Conservation (phyloP, 2,888 invertebrate species). For the Crioceris asparagi region DNA sequence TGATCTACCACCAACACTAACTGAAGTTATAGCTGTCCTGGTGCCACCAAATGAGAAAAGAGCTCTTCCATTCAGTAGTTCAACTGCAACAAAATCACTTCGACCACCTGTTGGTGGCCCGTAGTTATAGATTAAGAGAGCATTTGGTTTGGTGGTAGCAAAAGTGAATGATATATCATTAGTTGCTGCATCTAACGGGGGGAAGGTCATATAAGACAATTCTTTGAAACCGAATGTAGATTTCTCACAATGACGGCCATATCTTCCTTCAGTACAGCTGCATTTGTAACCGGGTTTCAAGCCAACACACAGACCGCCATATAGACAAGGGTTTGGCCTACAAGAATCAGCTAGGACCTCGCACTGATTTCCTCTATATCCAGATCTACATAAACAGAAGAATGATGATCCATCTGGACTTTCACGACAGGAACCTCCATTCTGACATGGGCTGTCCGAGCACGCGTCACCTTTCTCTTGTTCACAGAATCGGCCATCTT, state of each 20-base stretch:
- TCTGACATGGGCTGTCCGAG: conserved; percentile 75
- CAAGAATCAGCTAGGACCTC: conserved; percentile 84
- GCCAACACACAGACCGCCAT: conserved; percentile 81
- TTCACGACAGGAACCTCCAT: conserved; percentile 85
- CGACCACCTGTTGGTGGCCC: conserved; percentile 79
- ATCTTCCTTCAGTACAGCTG: conserved; percentile 77
- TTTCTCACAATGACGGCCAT: conserved; percentile 85
- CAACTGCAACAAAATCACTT: conserved; percentile 87
- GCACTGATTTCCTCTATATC: conserved; percentile 84
- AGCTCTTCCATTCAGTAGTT: conserved; percentile 72
- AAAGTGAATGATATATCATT: conserved; percentile 87
- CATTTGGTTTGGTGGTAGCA: conserved; percentile 78
- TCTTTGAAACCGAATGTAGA: conserved; percentile 84
- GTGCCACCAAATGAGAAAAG: conserved; percentile 85
- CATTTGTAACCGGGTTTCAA: conserved; percentile 80
- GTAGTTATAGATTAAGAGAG: conserved; percentile 84
- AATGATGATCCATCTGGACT: conserved; percentile 79
- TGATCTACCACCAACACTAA: conserved; percentile 54
- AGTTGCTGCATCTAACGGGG: conserved; percentile 73
- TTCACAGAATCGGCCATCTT: conserved; percentile 78
- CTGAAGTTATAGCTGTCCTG: conserved; percentile 75
- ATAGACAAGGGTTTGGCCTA: conserved; percentile 82
- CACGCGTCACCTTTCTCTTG: conserved; percentile 76
- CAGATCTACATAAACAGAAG: conserved; percentile 85
- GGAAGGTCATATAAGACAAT: conserved; percentile 82